Percentiles rank a stretch among this genome's conserved stretches.
Evolutionary conservation across 2,797 vertebrate genomes (phyloP).

Genomic region (Oryzias sinensis): DNA sequence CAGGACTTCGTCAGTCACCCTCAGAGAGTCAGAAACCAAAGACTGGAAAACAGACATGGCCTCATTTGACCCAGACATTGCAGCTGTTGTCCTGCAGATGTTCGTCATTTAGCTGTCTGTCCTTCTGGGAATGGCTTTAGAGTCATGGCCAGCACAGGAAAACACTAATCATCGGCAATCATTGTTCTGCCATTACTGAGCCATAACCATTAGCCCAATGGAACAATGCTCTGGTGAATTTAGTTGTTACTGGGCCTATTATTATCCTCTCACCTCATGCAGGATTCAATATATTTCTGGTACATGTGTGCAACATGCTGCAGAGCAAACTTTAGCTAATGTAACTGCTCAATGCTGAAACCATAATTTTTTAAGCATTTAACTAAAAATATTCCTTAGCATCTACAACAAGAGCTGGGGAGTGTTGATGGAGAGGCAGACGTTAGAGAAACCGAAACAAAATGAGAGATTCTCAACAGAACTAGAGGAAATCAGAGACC

Average conservation of each 20-base stretch:
- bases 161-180: slow-evolving; percentile 59
- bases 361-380: fast-evolving
- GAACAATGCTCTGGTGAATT: slow-evolving; percentile 41
- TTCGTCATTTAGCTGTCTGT: slow-evolving; percentile 41
- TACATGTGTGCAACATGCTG: slow-evolving; percentile 2
- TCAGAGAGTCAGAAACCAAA: slow-evolving; percentile 37
- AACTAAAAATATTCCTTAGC: slow-evolving; percentile 8
- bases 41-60: slow-evolving; percentile 36
- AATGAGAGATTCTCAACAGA: no score
- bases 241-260: slow-evolving; percentile 23
- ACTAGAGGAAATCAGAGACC: no score
- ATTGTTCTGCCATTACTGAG: slow-evolving; percentile 48
- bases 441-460: no score
- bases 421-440: no score
- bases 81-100: slow-evolving; percentile 57
- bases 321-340: slow-evolving; percentile 8
- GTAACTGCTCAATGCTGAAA: background rate
- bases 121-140: slow-evolving; percentile 51
- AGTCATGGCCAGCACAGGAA: slow-evolving; percentile 29
- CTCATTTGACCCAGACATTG: slow-evolving; percentile 9
- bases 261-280: slow-evolving; percentile 29
- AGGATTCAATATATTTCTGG: slow-evolving; percentile 14
- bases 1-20: slow-evolving; percentile 44
- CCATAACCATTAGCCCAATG: slow-evolving; percentile 46
- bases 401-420: slow-evolving; percentile 9